Evolutionary conservation across 1,140 invertebrate species (phyloP), one percentile per base, ranked within the genome.

Genomic region (Achroia grisella): DNA sequence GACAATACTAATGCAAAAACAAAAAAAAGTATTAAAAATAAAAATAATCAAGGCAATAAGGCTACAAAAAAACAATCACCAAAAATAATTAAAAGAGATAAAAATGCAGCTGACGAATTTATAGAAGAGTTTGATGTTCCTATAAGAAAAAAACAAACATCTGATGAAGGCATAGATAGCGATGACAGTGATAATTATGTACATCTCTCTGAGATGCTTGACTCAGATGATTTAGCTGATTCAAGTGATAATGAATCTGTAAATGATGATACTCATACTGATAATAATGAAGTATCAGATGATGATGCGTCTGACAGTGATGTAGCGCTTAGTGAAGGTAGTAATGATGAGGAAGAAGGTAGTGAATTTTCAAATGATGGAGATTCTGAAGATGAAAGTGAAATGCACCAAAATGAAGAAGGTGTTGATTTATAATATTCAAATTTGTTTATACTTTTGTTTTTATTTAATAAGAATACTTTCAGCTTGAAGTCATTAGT

Each of bases 171-270:
- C 47, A 71, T 70, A 1, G 63, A 56, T 49, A 59, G 71, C 32
- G 57, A 52, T 54, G 66, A 73, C 2, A 67, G 61, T 49, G 77
- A 82, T 28, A 77, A 86, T 52, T 82, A 80, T 36, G 64, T 63
- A 37, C 77, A 75, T 51, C 36, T 86, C 31, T 79, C 78, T 36
- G 80, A 83, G 23, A 71, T 76, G 67, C 45, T 71, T 23, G 62
- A 80, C 59, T 78, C 72, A 49, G 71, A 74, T 69, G 68, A 66
- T 49, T 59, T 84, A 29, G 61, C 67, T 30, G 56, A 69, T 33
- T 46, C 55, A 0, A 71, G 58, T 54, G 69, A 80, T 50, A 64
- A 70, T 45, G 56, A 58, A 10, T 58, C 43, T 31, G 44, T 36
- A 8, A 31, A 17, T 44, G 53, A 71, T 41, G 46, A 39, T 32